Evolutionary conservation across 2,113 vertebrate genomes (phyloP).

Genomic region (Leptocoma aspasia): DNA sequence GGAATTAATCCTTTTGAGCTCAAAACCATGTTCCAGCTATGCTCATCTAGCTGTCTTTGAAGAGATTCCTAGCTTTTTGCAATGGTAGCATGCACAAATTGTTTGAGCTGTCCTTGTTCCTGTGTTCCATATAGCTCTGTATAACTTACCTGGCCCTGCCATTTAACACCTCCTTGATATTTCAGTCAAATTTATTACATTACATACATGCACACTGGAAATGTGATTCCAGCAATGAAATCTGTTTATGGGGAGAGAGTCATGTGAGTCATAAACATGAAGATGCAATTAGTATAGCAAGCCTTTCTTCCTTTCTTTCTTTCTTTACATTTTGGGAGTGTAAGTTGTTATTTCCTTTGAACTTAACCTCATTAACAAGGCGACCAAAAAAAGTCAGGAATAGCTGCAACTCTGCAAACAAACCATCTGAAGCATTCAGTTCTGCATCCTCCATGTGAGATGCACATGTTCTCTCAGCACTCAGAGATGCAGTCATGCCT

Average conservation of each 20-base stretch:
- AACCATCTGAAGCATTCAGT: neutral
- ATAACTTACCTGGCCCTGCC: neutral
- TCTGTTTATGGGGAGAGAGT: neutral
- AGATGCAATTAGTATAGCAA: neutral
- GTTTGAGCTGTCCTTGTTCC: neutral
- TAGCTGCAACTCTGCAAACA: neutral
- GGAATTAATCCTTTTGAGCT: neutral
- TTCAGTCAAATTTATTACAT: neutral
- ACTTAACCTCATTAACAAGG: neutral
- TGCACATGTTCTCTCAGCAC: neutral
- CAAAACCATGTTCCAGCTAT: neutral
- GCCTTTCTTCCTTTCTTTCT: neutral
- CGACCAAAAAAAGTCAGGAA: neutral
- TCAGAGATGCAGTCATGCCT: neutral
- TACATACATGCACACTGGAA: neutral
- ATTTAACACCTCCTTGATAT: neutral
- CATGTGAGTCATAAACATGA: neutral
- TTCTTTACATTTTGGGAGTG: neutral
- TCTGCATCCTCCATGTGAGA: neutral
- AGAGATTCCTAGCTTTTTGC: neutral
- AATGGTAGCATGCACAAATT: neutral
- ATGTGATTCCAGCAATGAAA: neutral
- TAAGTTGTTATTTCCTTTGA: conserved; percentile 5
- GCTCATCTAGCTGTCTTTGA: neutral
- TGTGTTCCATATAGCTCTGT: neutral